Conservation (phyloP, 2,113 vertebrate species). For the Felis catus region F.catus_Fca126_mat1.0 CM031415.1:69965501-69966000, state of each 20-base stretch:
- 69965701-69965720: background rate
- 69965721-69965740: background rate
- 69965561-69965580: background rate
- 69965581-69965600: background rate
- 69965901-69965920: background rate
- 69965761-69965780: background rate
- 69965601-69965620: background rate
- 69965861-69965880: background rate
- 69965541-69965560: background rate
- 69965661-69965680: background rate
- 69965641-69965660: background rate
- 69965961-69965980: constrained; percentile 26
- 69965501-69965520: background rate
- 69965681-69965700: background rate
- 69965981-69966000: constrained; percentile 40
- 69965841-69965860: background rate
- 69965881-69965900: background rate
- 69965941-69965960: background rate
- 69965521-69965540: background rate
- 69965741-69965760: background rate
- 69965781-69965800: background rate
- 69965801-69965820: background rate
- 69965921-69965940: background rate
- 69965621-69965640: background rate
- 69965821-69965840: background rate